Base-by-base conservation (phyloP, 2,888 invertebrate species). In the Plemyria rubiginata region DNA sequence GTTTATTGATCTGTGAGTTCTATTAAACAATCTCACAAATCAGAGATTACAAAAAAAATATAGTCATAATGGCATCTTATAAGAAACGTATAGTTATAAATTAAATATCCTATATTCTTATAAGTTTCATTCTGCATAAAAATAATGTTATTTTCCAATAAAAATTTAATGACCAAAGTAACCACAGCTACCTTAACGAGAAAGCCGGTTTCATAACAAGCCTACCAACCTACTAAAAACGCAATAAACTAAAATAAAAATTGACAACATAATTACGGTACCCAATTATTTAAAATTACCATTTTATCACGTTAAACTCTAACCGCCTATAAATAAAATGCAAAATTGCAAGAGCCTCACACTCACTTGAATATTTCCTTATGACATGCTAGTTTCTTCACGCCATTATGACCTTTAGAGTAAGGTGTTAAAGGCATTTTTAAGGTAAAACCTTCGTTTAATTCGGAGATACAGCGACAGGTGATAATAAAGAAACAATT, bases 401-500 rank as follows among this genome's bases (percentile, higher is more conserved):
- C 54, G 48, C 38, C n/a, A 54, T 46, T 43, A 38, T 59, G 54
- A 64, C 56, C 60, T 64, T 64, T 60, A 57, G 50, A 7, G 4
- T n/a, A 43, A 60, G 53, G 56, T 57, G 60, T 50, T 57, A 64
- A 64, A 56, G 64, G 49, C 40, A 29, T 16, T 53, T 57, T 60
- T 57, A 49, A 49, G 16, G 65, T 70, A 66, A 51, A 64, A 45
- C 36, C 49, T 49, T 59, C 46, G 29, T n/a, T 54, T 72, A 68
- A 62, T 60, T 59, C 62, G 59, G 54, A 52, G 57, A 49, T 54
- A 38, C 13, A 36, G 2, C 50, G 67, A 75, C 85, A 84, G 84
- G 84, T 85, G 86, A 76, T 78, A 65, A 51, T 87, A 86, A 87
- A 86, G 84, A 83, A 85, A 86, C 82, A 86, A 87, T 87, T 87